Evolutionary conservation across 2,888 invertebrate species (phyloP).

Genomic region (Hydriomena furcata): DNA sequence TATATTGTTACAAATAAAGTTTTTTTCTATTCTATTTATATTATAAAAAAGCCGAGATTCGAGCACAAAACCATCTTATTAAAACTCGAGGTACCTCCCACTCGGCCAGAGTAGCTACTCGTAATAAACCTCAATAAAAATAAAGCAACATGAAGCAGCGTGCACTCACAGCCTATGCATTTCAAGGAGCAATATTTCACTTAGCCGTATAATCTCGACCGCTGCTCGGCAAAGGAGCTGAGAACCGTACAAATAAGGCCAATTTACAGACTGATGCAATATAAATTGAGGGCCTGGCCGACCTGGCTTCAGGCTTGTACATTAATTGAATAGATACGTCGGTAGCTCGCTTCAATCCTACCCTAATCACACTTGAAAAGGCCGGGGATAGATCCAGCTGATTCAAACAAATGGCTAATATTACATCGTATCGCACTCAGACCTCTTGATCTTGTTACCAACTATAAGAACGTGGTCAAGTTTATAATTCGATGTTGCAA

Average conservation of each 20-base stretch:
- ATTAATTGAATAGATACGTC: conserved; percentile 82
- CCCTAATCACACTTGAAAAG: conserved; percentile 80
- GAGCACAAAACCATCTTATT: no score
- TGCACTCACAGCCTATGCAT: conserved; percentile 33
- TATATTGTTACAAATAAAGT: no score
- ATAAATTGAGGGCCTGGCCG: conserved; percentile 66
- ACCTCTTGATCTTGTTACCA: conserved; percentile 56
- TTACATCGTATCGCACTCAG: conserved; percentile 72
- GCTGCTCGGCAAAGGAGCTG: conserved; percentile 41
- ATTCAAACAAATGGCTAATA: conserved; percentile 64
- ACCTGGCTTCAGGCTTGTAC: conserved; percentile 61
- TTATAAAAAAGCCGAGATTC: no score
- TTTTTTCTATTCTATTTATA: no score
- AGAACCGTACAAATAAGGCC: conserved; percentile 64
- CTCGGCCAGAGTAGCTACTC: no score
- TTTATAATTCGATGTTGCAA: conserved; percentile 3
- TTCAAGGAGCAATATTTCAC: conserved; percentile 54
- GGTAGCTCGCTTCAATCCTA: conserved; percentile 72
- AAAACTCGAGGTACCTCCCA: no score
- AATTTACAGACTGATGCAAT: conserved; percentile 69
- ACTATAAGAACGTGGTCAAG: conserved; percentile 16
- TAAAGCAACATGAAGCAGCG: not conserved
- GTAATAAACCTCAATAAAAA: conserved; percentile 33
- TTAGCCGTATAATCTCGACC: conserved; percentile 55
- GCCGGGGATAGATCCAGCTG: conserved; percentile 58